Base-by-base conservation (phyloP, 2,797 vertebrate species). In the Pachyuromys duprasi region DNA sequence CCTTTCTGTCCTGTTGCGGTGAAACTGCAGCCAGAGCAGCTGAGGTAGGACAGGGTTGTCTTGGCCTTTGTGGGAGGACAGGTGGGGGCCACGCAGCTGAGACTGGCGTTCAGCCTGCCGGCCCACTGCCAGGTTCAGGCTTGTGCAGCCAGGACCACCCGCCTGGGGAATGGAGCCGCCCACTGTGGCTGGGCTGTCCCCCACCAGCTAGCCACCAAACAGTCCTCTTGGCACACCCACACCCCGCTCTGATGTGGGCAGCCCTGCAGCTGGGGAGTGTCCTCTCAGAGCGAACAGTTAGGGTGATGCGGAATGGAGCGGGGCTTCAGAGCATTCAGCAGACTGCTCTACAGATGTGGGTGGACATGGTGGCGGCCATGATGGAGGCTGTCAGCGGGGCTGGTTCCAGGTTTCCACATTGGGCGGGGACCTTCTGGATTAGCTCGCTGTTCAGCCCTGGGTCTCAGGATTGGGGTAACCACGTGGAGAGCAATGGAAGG, bases 401-500 rank as follows among this genome's bases (percentile, higher is more conserved):
- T 88, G 12, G 86, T 39, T 72, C 7, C 4, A 45, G 39, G 65
- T 14, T 36, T 72, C 42, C 62, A 53, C 15, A 1, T 62, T 36
- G 22, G 75, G 33, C 60, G 28, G 6, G 14, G 63, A 28, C 2
- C 1, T 2, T 42, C 12, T 74, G 28, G 36, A 31, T 12, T 15
- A 22, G 20, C 36, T 17, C 14, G 7, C 45, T 60, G 8, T 13
- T 39, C 53, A 4, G 9, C 22, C 22, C 33, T 13, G 28, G 49
- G 78, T 62, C 62, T 81, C 5, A 8, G 76, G 62, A 36, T 18
- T 13, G 1, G 31, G 28, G 15, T 0, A 0, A 22, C 26, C 9
- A 14, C 2, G 0, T 1, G 6, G 53, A 36, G 24, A 79, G 78
- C 20, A 57, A 0, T 24, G 70, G 31, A 8, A 57, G 69, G 57